Evolutionary conservation across 2,113 vertebrate genomes (phyloP), one percentile per base, ranked within the genome.

Genomic region (Mandrillus leucophaeus): DNA sequence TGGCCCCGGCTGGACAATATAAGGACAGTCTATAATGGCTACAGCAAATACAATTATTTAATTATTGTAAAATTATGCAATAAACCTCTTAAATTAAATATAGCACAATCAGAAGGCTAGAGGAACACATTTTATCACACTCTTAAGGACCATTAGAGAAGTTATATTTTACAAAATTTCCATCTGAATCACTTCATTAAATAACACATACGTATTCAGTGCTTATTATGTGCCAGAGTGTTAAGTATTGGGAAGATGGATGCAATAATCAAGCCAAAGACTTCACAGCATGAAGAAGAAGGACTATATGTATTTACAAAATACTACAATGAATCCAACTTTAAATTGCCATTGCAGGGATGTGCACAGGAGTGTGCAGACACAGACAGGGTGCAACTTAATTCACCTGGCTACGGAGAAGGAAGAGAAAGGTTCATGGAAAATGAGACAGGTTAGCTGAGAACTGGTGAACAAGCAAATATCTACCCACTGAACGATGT

Each of bases 111-210:
- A 25, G 72, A 66, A 95, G 64, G 25, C 73, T n/a, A 70, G 18
- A 30, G 8, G 43, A 92, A 6, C 40, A 86, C 66, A 38, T 55
- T 95, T 80, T 66, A 90, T 61, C n/a, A 57, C 23, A 87, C 38
- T 16, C 25, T 32, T 16, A 70, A 70, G n/a, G 68, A 45, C 48
- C n/a, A 57, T 83, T 94, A 89, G 23, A 25, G 55, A 93, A 83
- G 38, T 57, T 40, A 55, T n/a, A 43, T 55, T 57, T 97, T 72
- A 80, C 16, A 89, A 88, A 86, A 68, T 75, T 93, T 87, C 45
- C 66, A 13, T 87, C 1, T 16, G 6, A 61, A 78, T 68, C 92
- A 35, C 45, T 79, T 89, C 23, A 82, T 35, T n/a, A 70, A 88
- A 32, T 38, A 88, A 66, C 50, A 16, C 4, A 7, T 2, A 86